These are phyloP conservation scores for Eudemis profundana DNA, from an alignment of 2,888 invertebrate genomes.

Conservation along the genomic window DNA sequence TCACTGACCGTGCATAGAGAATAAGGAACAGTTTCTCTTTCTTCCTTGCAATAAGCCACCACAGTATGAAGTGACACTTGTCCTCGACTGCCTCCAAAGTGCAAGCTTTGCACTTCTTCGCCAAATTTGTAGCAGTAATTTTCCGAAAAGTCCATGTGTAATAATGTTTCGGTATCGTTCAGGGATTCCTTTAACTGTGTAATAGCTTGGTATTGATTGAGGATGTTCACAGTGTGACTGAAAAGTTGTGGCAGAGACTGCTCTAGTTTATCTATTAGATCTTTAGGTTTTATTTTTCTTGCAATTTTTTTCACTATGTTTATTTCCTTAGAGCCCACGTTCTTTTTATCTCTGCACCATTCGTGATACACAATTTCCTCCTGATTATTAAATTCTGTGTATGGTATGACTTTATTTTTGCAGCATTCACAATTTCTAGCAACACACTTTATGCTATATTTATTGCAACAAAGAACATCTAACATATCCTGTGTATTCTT, in stretches of 20 bases:
- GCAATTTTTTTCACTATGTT: background rate
- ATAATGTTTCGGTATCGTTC: conserved; percentile 13
- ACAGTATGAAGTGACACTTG: conserved; percentile 29
- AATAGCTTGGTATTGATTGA: conserved; percentile 23
- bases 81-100: too few relatives aligned
- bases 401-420: background rate
- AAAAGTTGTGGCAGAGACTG: background rate
- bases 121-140: conserved; percentile 15
- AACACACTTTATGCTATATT: background rate
- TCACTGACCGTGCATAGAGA: conserved; percentile 34
- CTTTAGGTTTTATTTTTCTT: background rate
- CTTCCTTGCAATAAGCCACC: conserved; percentile 11
- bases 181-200: conserved; percentile 16
- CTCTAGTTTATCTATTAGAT: background rate
- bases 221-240: background rate
- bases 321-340: background rate
- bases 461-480: background rate
- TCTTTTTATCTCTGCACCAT: too few relatives aligned
- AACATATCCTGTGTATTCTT: background rate
- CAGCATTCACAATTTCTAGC: background rate
- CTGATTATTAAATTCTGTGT: background rate
- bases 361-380: background rate
- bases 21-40: conserved; percentile 24
- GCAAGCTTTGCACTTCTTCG: conserved; percentile 17
- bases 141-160: conserved; percentile 1